These are phyloP conservation scores for Agapostemon virescens DNA, from an alignment of 2,888 invertebrate species.

Conservation along the genomic window DNA sequence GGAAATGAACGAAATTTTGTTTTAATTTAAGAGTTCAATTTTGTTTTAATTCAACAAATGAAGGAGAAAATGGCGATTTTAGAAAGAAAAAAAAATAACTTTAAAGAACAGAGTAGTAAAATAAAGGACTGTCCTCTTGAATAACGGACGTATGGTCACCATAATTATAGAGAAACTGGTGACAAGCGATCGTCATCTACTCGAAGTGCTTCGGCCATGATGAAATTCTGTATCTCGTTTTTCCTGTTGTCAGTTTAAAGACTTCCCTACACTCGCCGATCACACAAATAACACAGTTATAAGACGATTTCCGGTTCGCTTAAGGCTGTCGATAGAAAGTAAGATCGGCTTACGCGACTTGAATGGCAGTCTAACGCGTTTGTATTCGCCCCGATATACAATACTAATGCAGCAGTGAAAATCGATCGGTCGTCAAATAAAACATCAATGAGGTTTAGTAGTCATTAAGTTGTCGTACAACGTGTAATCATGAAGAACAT, in stretches of 20 bases:
- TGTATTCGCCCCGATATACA: neutral
- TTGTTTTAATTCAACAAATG: neutral
- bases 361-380: conserved; percentile 47
- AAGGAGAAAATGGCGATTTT: neutral
- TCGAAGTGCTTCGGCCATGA: neutral
- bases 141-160: neutral
- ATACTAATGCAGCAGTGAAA: conserved; percentile 42
- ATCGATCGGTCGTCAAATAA: conserved; percentile 29
- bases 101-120: no score
- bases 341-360: conserved; percentile 64
- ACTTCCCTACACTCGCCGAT: conserved; percentile 2
- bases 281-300: conserved; percentile 30
- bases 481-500: neutral
- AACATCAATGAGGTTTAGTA: neutral
- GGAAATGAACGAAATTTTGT: neutral
- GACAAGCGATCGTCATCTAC: neutral
- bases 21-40: neutral
- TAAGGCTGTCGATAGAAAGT: conserved; percentile 70
- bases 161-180: neutral
- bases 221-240: conserved; percentile 22
- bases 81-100: neutral
- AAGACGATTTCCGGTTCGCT: conserved; percentile 65
- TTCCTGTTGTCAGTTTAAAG: neutral
- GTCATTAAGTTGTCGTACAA: neutral
- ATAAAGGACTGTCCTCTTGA: neutral